Percentiles rank a stretch among this genome's conserved stretches.
These are phyloP conservation scores for Philopotamus ludificatus DNA, from an alignment of 1,140 invertebrate genomes.

Conservation along the genomic window DNA sequence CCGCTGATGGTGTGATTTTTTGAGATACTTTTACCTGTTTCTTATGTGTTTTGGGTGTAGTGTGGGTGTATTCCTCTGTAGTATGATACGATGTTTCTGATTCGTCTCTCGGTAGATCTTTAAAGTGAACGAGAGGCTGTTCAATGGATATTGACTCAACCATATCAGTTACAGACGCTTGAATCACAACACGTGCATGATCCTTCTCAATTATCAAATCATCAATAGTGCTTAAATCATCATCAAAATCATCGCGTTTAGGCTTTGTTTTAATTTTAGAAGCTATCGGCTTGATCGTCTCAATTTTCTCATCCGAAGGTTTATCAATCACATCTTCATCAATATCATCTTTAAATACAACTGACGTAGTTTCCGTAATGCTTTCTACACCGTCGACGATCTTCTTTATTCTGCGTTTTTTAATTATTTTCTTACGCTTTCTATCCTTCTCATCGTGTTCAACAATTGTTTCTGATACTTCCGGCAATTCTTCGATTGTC, in stretches of 20 bases:
- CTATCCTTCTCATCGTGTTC: conserved; percentile 38
- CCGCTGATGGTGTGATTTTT: conserved; percentile 34
- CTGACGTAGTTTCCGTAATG: conserved; percentile 46
- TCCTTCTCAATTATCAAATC: no score
- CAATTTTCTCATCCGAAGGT: conserved; percentile 1
- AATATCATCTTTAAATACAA: conserved; percentile 38
- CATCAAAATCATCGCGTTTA: conserved; percentile 40
- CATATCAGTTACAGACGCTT: conserved; percentile 47
- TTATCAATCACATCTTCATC: no score
- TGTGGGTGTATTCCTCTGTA: conserved; percentile 24
- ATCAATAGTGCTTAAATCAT: no score
- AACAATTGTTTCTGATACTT: conserved; percentile 19
- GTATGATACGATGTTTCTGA: conserved; percentile 34
- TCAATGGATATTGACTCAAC: conserved; percentile 42
- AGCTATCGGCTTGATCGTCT: conserved; percentile 46
- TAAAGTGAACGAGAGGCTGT: conserved; percentile 31
- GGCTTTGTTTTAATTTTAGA: conserved; percentile 39
- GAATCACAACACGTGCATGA: no score
- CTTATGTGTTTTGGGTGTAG: conserved; percentile 31
- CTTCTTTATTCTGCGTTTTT: conserved; percentile 47
- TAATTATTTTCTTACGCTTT: conserved; percentile 41
- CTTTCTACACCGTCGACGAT: conserved; percentile 45
- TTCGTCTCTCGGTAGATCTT: conserved; percentile 10
- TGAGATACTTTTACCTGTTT: conserved; percentile 13
- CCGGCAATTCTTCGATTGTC: conserved; percentile 38